Evolutionary conservation across 2,797 vertebrate species (phyloP), one percentile per base, ranked within the genome.

Genomic region (Cyclopterus lumpus): DNA sequence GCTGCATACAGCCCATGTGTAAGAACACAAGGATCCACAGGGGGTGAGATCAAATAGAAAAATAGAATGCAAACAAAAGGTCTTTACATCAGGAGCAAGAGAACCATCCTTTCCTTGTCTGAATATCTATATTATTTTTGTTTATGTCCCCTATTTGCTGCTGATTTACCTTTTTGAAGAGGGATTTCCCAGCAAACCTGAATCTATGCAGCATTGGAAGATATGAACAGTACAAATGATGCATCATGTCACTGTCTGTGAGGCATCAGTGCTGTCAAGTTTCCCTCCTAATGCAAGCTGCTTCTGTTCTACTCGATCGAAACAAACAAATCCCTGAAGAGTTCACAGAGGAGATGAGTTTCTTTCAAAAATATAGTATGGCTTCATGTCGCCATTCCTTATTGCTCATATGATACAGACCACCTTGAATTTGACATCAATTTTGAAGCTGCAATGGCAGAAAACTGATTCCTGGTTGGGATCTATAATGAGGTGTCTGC

Each of bases 401-500:
- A 8, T 6, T 63, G 22, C 49, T 71, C 75, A 80, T 46, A 10
- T 38, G 55, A 76, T 14, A 54, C 30, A 79, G 14, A 36, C 48
- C 14, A 20, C 2, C n/a, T 20, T 5, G 18, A n/a, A 65, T 77
- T 44, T 74, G 72, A 77, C 9, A 36, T 49, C 14, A 73, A 59
- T 67, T 77, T 46, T 51, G 24, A 58, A 38, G 49, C 63, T 78
- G 76, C 46, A 80, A 40, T 24, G 54, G 54, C 38, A 40, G 20
- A 64, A 79, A 69, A 30, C 2, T 30, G 26, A 54, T 49, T 57
- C 40, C 20, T 8, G 8, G 34, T 3, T 5, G 3, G 24, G 32
- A 40, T 38, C 10, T 16, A 71, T 24, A 12, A 44, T 42, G 75
- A 82, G 49, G 86, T 3, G 51, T 94, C 87, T 93, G 91, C 88